Base-by-base conservation (phyloP, 2,888 invertebrate species). In the Monopis laevigella region DNA sequence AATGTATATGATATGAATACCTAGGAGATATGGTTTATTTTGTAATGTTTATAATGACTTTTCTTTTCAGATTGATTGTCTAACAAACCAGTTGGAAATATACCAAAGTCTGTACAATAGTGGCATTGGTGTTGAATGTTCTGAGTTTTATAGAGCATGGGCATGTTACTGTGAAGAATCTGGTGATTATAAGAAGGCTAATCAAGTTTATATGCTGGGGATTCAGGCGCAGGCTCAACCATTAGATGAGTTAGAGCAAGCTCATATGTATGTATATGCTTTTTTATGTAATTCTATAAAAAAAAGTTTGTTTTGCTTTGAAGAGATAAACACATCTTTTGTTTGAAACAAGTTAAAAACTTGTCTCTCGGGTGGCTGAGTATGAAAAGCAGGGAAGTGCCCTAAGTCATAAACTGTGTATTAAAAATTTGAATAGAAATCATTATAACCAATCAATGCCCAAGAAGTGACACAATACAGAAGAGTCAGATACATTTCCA, bases 111-210 rank as follows among this genome's bases (percentile, higher is more conserved):
- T 96, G 59, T 88, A 88, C 56, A 88, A 86, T 49, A 88, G 87
- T 60, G 91, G 90, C 21, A 86, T 96, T 51, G 95, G 95, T 18
- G 86, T 86, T 18, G 88, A 89, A 70, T 86, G 92, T 48, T 88
- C 95, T 0, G 88, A 89, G 52, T 88, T 96, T 59, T 97, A 96
- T 62, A 86, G 90, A 51, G 90, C 91, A 8, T 96, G 96, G 94
- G 92, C 96, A 0, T 90, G 90, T 59, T 90, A 92, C 54, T 87
- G 92, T 54, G 96, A 96, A 65, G 86, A 88, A 49, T 82, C 84
- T 35, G 90, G 90, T 17, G 93, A 96, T 75, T 88, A 86, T 53
- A 90, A 90, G 58, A 87, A 87, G 56, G 96, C 96, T 0, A 90
- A 94, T 65, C 85, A 88, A 52, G 87, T 96, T 16, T 93, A 90